Evolutionary conservation across 2,113 vertebrate genomes (phyloP).

Genomic region (Perccottus glenii): DNA sequence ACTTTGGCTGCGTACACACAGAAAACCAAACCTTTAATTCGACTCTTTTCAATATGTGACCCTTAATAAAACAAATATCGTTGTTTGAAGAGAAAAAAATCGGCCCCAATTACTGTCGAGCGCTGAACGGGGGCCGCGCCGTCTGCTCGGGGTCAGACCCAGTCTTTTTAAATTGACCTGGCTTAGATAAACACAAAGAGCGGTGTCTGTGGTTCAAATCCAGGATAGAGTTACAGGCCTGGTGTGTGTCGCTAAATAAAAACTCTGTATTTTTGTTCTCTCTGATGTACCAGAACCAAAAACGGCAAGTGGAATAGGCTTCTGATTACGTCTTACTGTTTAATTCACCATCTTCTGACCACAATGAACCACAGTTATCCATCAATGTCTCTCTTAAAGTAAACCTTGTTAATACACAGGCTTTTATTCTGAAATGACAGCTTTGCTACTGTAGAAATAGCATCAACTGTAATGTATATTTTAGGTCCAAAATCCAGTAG

Average conservation of each 20-base stretch:
- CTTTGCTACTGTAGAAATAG: slow-evolving; percentile 13
- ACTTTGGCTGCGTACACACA: slow-evolving; percentile 73
- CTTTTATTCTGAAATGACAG: not conserved
- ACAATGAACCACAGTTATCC: slow-evolving; percentile 21
- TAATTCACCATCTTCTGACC: slow-evolving; percentile 27
- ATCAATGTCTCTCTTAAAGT: slow-evolving; percentile 39
- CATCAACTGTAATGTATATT: not conserved
- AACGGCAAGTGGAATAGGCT: slow-evolving; percentile 12
- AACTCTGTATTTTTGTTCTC: slow-evolving; percentile 30
- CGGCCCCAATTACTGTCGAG: slow-evolving; percentile 62
- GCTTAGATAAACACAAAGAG: slow-evolving; percentile 66
- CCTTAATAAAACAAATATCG: slow-evolving; percentile 84
- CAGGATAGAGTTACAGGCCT: slow-evolving; percentile 40
- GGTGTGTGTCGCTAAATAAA: slow-evolving; percentile 14
- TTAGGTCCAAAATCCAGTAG: not conserved
- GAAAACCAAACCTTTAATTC: slow-evolving; percentile 81
- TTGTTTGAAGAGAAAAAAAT: slow-evolving; percentile 79
- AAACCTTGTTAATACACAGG: slow-evolving; percentile 31
- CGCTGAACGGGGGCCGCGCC: not conserved
- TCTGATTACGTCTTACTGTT: slow-evolving; percentile 2
- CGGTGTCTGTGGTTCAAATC: slow-evolving; percentile 29
- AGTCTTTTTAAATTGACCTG: slow-evolving; percentile 62
- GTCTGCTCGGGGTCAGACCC: slow-evolving; percentile 58
- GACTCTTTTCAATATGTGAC: slow-evolving; percentile 76
- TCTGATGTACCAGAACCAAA: slow-evolving; percentile 14